Evolutionary conservation across 2,888 invertebrate species (phyloP).

Genomic region (Erebia aethiops): DNA sequence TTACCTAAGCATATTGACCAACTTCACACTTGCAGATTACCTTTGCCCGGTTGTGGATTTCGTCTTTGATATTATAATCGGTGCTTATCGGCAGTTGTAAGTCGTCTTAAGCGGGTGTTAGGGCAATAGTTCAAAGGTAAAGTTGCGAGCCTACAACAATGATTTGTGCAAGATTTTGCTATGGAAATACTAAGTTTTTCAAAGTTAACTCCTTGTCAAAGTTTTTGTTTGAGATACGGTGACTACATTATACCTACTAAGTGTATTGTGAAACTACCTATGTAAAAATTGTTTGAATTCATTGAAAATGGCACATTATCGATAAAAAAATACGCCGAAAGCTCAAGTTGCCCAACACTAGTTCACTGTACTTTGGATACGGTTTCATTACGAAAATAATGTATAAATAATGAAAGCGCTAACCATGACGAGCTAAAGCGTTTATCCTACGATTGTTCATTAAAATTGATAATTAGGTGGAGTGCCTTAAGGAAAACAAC

Average conservation of each 20-base stretch:
- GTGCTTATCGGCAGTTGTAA: slow-evolving; percentile 10
- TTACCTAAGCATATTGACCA: background rate
- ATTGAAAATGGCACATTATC: background rate
- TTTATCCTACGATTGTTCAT: slow-evolving; percentile 66
- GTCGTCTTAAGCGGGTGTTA: slow-evolving; percentile 7
- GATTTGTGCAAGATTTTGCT: background rate
- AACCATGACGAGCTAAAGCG: slow-evolving; percentile 62
- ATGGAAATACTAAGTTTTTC: background rate
- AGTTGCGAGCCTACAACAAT: background rate
- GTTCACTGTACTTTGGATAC: slow-evolving; percentile 22
- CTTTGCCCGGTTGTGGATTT: background rate
- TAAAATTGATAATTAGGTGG: slow-evolving; percentile 63
- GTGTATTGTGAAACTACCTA: background rate
- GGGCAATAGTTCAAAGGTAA: background rate
- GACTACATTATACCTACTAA: no score
- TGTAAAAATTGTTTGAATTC: background rate
- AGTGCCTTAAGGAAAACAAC: slow-evolving; percentile 17
- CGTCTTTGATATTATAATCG: slow-evolving; percentile 1
- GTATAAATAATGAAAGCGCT: slow-evolving; percentile 55
- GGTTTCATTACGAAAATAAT: slow-evolving; percentile 34
- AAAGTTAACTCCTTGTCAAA: background rate
- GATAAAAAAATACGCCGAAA: background rate
- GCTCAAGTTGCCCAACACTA: slow-evolving; percentile 13
- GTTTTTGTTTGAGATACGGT: no score
- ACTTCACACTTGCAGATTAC: slow-evolving; percentile 1